Evolutionary conservation across 2,113 vertebrate genomes (phyloP).

Genomic region (Parotia lawesii): DNA sequence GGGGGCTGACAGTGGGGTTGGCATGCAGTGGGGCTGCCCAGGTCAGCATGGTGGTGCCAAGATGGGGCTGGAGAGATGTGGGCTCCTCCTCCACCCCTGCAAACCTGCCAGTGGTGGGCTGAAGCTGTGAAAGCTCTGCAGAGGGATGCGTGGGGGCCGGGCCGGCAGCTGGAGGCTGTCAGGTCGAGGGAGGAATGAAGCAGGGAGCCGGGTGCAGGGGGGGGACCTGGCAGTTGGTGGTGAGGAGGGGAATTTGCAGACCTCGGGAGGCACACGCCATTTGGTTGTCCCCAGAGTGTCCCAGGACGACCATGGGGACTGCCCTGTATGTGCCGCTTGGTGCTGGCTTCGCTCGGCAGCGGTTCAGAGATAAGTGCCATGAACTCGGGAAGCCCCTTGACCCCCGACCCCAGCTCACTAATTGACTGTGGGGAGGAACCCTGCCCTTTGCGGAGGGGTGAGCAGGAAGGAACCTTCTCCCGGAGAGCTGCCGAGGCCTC

Average conservation of each 20-base stretch:
- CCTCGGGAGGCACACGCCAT: fast-evolving
- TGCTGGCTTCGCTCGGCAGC: fast-evolving
- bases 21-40: fast-evolving
- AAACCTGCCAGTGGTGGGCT: neutral
- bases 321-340: fast-evolving
- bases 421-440: neutral
- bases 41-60: neutral
- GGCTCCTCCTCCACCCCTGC: neutral
- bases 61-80: neutral
- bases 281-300: neutral
- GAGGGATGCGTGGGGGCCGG: neutral
- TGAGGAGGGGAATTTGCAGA: neutral
- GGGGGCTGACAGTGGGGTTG: neutral
- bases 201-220: neutral
- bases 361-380: fast-evolving
- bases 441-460: neutral
- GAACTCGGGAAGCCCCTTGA: slow-evolving; percentile 48
- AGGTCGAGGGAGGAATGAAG: neutral
- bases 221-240: fast-evolving
- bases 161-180: slow-evolving; percentile 21
- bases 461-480: slow-evolving; percentile 14
- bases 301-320: fast-evolving
- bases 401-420: neutral
- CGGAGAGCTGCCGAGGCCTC: neutral
- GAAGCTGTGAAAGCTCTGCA: fast-evolving